A percentile compares a stretch with the other conserved stretches of the same genome.
These are phyloP conservation scores for Pararge aegeria DNA, from an alignment of 1,140 invertebrate genomes.

Conservation along the genomic window DNA sequence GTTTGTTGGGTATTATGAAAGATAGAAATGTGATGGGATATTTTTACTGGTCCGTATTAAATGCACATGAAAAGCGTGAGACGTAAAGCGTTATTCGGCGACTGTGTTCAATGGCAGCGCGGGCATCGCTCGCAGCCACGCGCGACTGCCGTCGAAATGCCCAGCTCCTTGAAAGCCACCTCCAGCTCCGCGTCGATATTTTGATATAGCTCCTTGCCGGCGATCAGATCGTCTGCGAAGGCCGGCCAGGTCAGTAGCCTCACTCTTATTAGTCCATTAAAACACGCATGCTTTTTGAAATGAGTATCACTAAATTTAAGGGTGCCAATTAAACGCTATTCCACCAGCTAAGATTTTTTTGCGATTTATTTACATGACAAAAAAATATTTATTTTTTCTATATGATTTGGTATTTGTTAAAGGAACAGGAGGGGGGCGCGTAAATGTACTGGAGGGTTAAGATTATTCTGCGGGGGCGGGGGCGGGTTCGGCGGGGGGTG, in stretches of 20 bases:
- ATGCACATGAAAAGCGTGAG: slow-evolving; percentile 51
- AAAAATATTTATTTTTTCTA: slow-evolving; percentile 12
- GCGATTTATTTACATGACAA: slow-evolving; percentile 47
- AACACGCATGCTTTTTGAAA: slow-evolving; percentile 51
- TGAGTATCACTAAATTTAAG: slow-evolving; percentile 2
- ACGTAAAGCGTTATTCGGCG: slow-evolving; percentile 25
- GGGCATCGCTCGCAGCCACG: slow-evolving; percentile 60
- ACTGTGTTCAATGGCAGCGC: slow-evolving; percentile 59
- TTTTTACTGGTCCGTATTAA: slow-evolving; percentile 35
- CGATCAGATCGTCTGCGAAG: slow-evolving; percentile 96
- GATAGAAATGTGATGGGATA: slow-evolving; percentile 21
- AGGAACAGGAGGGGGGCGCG: background rate
- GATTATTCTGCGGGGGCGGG: background rate
- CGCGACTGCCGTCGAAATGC: slow-evolving; percentile 40
- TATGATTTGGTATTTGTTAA: slow-evolving; percentile 3
- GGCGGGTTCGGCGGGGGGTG: background rate
- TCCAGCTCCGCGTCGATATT: slow-evolving; percentile 98
- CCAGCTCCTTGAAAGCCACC: slow-evolving; percentile 95
- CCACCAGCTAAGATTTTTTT: slow-evolving; percentile 65
- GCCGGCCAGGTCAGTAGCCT: slow-evolving; percentile 42
- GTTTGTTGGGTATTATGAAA: slow-evolving; percentile 24
- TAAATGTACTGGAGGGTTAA: background rate
- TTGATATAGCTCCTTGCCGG: slow-evolving; percentile 98
- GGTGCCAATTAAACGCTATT: slow-evolving; percentile 40
- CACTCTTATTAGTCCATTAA: slow-evolving; percentile 22